Conservation (phyloP, 2,113 vertebrate genomes). For the Centrocercus urophasianus region DNA sequence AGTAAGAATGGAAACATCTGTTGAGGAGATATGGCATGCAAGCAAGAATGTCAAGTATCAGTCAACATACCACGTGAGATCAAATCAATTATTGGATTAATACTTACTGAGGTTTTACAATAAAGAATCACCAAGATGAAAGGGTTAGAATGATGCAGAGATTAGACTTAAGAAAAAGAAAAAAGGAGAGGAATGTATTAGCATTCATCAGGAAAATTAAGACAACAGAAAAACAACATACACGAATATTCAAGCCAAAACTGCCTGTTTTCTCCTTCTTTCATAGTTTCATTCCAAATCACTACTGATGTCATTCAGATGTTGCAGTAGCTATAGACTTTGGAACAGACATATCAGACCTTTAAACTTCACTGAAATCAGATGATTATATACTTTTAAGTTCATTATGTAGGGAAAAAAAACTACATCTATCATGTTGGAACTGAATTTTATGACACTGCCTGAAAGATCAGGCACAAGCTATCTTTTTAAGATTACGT, state of each 20-base stretch:
- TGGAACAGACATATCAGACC: neutral
- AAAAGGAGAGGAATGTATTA: neutral
- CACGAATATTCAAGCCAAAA: neutral
- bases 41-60: neutral
- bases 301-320: neutral
- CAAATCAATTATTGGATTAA: neutral
- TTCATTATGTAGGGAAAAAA: neutral
- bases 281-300: neutral
- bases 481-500: constrained; percentile 14
- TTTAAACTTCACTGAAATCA: neutral
- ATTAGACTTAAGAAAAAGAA: neutral
- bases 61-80: neutral
- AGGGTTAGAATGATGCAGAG: neutral
- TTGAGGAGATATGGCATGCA: neutral
- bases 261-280: neutral
- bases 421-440: neutral
- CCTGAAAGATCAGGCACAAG: neutral
- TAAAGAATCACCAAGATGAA: neutral
- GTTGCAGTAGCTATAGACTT: neutral
- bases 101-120: neutral
- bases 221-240: neutral
- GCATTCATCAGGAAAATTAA: neutral
- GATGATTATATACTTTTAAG: neutral
- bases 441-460: neutral
- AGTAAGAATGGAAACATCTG: neutral